Evolutionary conservation across 2,797 vertebrate species (phyloP).

Genomic region (Poecilia picta): DNA sequence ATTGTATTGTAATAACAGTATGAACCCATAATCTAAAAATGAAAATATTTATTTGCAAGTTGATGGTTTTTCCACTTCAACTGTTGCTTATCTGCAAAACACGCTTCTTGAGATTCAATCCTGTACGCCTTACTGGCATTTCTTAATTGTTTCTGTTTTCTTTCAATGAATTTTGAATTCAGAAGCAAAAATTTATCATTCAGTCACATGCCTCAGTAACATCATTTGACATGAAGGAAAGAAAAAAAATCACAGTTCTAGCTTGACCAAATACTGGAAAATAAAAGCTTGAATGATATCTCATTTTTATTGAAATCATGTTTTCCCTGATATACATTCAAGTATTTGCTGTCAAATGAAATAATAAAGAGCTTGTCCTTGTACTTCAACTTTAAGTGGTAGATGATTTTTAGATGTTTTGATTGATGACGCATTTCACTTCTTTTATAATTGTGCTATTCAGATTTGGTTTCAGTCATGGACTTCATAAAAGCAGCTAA

Average conservation of each 20-base stretch:
- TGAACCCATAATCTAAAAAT: background rate
- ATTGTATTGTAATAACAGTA: background rate
- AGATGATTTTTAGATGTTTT: background rate
- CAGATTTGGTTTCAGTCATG: background rate
- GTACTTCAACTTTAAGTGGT: background rate
- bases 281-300: background rate
- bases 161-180: background rate
- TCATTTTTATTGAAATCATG: background rate
- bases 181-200: background rate
- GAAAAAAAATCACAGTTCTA: background rate
- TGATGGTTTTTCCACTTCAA: background rate
- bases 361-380: background rate
- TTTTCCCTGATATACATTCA: background rate
- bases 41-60: background rate
- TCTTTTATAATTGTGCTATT: background rate
- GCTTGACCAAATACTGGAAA: background rate
- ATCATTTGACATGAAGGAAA: background rate
- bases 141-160: background rate
- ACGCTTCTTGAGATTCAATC: background rate
- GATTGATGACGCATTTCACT: conserved; percentile 6
- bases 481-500: background rate
- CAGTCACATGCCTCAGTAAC: background rate
- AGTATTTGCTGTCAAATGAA: background rate
- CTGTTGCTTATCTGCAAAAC: background rate
- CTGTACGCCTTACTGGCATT: background rate